phyloP scores from a whole-genome alignment of 2,113 vertebrate genomes.

The Strix uralensis region DNA sequence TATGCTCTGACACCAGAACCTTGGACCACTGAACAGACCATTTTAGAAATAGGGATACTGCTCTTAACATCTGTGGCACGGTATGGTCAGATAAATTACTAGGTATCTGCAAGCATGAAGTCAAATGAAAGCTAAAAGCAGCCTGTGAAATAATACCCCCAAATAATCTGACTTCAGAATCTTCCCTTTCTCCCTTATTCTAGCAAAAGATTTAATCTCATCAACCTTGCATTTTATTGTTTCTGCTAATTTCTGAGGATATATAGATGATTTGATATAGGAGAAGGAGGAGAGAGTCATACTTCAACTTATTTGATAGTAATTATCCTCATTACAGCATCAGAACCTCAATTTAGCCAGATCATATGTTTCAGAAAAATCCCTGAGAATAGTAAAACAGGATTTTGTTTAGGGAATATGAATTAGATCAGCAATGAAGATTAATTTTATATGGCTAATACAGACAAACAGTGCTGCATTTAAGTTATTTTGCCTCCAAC shows the following conservation, averaged over 20 bases:
- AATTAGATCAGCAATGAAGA: not conserved
- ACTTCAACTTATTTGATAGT: not conserved
- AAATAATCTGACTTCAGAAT: not conserved
- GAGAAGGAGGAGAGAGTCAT: not conserved
- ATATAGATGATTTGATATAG: not conserved
- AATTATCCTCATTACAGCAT: not conserved
- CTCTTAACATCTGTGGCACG: not conserved
- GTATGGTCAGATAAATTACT: not conserved
- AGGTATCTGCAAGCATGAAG: not conserved
- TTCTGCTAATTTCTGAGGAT: not conserved
- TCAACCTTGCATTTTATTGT: not conserved
- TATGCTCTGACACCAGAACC: not conserved
- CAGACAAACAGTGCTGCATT: not conserved
- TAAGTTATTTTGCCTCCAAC: conserved; percentile 25
- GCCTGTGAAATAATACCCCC: not conserved
- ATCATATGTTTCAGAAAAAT: not conserved
- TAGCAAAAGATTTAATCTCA: not conserved
- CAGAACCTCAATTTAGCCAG: not conserved
- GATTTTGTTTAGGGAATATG: not conserved
- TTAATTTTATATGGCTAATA: not conserved
- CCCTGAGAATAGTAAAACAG: not conserved
- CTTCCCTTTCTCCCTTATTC: not conserved
- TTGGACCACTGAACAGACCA: not conserved
- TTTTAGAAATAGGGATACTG: not conserved
- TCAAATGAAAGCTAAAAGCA: not conserved